These are phyloP conservation scores for Phrixothrix hirtus DNA, from an alignment of 2,888 invertebrate genomes.

Conservation along the genomic window DNA sequence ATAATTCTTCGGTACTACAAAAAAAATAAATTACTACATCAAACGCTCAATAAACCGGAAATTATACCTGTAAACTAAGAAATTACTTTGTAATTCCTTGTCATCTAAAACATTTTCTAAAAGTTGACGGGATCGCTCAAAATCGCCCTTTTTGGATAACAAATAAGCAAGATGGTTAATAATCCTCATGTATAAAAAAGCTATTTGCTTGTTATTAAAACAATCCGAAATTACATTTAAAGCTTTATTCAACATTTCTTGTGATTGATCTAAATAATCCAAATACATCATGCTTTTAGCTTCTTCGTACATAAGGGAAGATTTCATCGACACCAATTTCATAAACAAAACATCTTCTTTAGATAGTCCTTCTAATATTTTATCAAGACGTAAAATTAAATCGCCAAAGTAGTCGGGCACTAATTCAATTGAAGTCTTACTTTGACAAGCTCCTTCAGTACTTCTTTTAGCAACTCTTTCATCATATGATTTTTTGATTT, in stretches of 20 bases:
- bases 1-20: conserved; percentile 60
- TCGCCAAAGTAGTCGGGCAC: conserved; percentile 18
- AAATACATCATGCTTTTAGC: conserved; percentile 47
- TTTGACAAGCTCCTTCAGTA: too few relatives aligned
- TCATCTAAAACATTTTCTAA: conserved; percentile 54
- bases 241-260: conserved; percentile 43
- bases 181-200: conserved; percentile 61
- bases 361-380: conserved; percentile 19
- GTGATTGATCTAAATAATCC: conserved; percentile 40
- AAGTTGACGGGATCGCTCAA: conserved; percentile 56
- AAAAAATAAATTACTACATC: too few relatives aligned
- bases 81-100: conserved; percentile 25
- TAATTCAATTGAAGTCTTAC: background rate
- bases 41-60: too few relatives aligned
- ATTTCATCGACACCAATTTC: conserved; percentile 48
- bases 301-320: conserved; percentile 51
- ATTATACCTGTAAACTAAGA: conserved; percentile 41
- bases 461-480: background rate
- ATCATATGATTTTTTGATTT: background rate
- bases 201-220: conserved; percentile 42
- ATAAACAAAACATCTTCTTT: conserved; percentile 36
- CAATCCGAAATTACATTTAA: conserved; percentile 42
- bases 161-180: conserved; percentile 64
- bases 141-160: conserved; percentile 60
- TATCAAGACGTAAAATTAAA: conserved; percentile 33